These are phyloP conservation scores for Acanthisitta chloris DNA, from an alignment of 2,113 vertebrate species.

Conservation along the genomic window DNA sequence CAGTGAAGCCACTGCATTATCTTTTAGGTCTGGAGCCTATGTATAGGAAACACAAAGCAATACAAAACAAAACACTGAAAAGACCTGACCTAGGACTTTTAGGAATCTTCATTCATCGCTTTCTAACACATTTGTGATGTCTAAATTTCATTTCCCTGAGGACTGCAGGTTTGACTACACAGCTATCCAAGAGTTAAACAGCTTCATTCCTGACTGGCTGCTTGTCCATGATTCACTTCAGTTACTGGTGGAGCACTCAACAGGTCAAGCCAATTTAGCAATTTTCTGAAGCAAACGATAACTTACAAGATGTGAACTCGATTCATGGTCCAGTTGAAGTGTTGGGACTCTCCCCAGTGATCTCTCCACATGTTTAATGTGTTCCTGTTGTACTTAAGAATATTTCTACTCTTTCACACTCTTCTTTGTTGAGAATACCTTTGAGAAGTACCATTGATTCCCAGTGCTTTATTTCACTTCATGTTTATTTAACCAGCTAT, in stretches of 20 bases:
- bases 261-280: background rate
- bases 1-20: fast-evolving
- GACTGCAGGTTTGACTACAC: background rate
- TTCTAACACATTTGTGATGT: background rate
- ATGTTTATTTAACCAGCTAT: background rate
- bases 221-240: background rate
- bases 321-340: background rate
- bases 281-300: background rate
- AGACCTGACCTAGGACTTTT: background rate
- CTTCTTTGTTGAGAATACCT: background rate
- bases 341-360: background rate
- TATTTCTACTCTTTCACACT: background rate
- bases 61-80: background rate
- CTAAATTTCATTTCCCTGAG: background rate
- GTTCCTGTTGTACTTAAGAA: background rate
- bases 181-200: background rate
- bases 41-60: background rate
- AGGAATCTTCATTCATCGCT: background rate
- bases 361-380: background rate
- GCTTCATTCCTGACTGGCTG: background rate
- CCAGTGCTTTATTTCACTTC: background rate
- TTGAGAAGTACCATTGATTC: background rate
- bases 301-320: background rate
- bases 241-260: background rate
- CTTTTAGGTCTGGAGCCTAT: background rate